Evolutionary conservation across 2,888 invertebrate species (phyloP).

Genomic region (Dione vanillae): DNA sequence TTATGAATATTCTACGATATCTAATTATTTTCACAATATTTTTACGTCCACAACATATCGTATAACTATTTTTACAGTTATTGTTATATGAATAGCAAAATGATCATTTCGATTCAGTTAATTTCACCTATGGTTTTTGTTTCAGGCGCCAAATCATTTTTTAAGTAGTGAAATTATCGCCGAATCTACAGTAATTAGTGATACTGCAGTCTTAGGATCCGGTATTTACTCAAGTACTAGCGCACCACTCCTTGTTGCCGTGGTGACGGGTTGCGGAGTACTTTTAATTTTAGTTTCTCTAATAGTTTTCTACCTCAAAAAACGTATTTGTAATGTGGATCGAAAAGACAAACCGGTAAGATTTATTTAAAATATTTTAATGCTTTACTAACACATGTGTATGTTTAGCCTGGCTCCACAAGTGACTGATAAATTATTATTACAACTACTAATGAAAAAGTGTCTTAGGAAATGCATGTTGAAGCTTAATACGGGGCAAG

Average conservation of each 20-base stretch:
- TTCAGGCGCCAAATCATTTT: slow-evolving; percentile 35
- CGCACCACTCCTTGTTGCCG: slow-evolving; percentile 54
- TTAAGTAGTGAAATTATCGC: slow-evolving; percentile 59
- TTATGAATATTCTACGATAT: not conserved
- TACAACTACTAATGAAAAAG: not conserved
- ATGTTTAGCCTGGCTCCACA: slow-evolving; percentile 13
- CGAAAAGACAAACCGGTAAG: slow-evolving; percentile 77
- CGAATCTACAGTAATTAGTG: slow-evolving; percentile 60
- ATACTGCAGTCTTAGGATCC: slow-evolving; percentile 55
- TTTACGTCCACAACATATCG: not conserved
- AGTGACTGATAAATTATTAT: not conserved
- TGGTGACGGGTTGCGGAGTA: slow-evolving; percentile 58
- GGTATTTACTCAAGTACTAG: slow-evolving; percentile 58
- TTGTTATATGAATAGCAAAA: not conserved
- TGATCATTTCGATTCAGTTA: not conserved
- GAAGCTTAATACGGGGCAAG: not conserved
- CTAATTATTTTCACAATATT: not conserved
- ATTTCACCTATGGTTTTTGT: not conserved
- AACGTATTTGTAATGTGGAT: slow-evolving; percentile 67
- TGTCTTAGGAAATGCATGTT: slow-evolving; percentile 7
- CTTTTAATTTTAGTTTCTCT: slow-evolving; percentile 60
- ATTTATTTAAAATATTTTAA: slow-evolving; percentile 12
- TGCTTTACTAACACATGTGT: slow-evolving; percentile 19
- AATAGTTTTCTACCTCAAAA: slow-evolving; percentile 66
- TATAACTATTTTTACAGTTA: not conserved